phyloP scores from a whole-genome alignment of 2,888 invertebrate genomes.

The Drosophila imparisetae region DNA sequence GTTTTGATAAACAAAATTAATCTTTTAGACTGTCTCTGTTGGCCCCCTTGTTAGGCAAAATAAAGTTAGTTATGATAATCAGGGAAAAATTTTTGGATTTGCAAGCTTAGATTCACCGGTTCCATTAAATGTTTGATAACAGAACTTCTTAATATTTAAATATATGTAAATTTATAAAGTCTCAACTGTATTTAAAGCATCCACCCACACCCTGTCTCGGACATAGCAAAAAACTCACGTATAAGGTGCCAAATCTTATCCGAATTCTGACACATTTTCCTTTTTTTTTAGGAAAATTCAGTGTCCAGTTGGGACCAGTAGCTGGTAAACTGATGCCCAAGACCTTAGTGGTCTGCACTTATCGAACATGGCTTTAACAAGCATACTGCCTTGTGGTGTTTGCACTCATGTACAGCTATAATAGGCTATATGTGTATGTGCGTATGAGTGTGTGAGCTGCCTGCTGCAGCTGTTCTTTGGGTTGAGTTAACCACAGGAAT shows the following conservation, averaged over 20 bases:
- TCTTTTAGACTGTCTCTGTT: background rate
- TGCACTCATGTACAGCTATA: conserved; percentile 42
- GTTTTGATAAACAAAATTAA: background rate
- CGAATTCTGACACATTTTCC: background rate
- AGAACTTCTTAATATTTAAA: background rate
- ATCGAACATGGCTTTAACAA: conserved; percentile 10
- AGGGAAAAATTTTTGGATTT: background rate
- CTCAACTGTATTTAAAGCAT: background rate
- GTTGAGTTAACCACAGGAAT: conserved; percentile 41
- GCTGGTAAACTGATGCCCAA: conserved; percentile 8
- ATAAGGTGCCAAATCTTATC: background rate
- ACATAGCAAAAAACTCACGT: background rate
- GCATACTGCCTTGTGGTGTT: conserved; percentile 28
- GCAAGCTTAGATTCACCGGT: too few species aligned
- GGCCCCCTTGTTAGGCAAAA: too few species aligned
- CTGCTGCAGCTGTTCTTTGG: conserved; percentile 19
- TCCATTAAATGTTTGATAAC: too few species aligned
- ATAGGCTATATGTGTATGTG: background rate
- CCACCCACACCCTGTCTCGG: background rate
- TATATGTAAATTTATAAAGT: background rate
- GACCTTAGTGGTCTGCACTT: background rate
- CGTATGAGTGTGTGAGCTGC: conserved; percentile 21
- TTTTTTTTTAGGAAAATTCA: background rate
- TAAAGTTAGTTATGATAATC: background rate
- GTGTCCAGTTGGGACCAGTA: conserved; percentile 1